phyloP scores from a whole-genome alignment of 2,888 invertebrate genomes.

The Sturmia bella region DNA sequence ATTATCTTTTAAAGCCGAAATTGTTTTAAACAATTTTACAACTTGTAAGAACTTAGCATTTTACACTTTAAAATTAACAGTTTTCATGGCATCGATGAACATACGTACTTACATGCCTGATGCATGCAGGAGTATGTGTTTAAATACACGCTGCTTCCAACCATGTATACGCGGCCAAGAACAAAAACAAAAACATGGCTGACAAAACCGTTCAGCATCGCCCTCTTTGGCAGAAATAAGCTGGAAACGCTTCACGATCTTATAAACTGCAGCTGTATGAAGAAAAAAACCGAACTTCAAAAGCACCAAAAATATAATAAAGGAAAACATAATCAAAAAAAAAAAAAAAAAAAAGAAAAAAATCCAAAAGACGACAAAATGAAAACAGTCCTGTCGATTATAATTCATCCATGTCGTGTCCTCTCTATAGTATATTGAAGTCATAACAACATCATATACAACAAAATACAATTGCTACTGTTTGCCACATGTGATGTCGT shows the following conservation, averaged over 20 bases:
- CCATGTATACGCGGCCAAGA: conserved; percentile 24
- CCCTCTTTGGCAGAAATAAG: conserved; percentile 38
- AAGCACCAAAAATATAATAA: background rate
- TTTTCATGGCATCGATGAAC: conserved; percentile 18
- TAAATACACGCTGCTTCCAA: conserved; percentile 40
- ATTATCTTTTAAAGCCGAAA: background rate
- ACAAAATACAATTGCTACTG: conserved; percentile 79
- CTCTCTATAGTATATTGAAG: conserved; percentile 72
- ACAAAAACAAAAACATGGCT: conserved; percentile 51
- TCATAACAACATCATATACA: conserved; percentile 70
- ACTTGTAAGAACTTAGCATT: conserved; percentile 56
- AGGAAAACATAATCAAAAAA: background rate
- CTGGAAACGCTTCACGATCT: conserved; percentile 50
- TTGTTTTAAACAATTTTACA: conserved; percentile 25
- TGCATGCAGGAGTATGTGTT: too few species aligned
- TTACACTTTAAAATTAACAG: conserved; percentile 44
- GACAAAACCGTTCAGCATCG: conserved; percentile 58
- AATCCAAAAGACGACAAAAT: conserved; percentile 23
- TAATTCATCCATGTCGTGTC: conserved; percentile 76
- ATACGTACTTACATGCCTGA: background rate
- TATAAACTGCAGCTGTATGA: conserved; percentile 56
- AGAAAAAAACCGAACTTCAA: conserved; percentile 1
- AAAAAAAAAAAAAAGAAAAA: background rate
- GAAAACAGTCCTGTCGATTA: conserved; percentile 61
- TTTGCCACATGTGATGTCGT: conserved; percentile 75